Evolutionary conservation across 2,113 vertebrate genomes (phyloP), one percentile per base, ranked within the genome.

Genomic region (Cranoglanis bouderius): DNA sequence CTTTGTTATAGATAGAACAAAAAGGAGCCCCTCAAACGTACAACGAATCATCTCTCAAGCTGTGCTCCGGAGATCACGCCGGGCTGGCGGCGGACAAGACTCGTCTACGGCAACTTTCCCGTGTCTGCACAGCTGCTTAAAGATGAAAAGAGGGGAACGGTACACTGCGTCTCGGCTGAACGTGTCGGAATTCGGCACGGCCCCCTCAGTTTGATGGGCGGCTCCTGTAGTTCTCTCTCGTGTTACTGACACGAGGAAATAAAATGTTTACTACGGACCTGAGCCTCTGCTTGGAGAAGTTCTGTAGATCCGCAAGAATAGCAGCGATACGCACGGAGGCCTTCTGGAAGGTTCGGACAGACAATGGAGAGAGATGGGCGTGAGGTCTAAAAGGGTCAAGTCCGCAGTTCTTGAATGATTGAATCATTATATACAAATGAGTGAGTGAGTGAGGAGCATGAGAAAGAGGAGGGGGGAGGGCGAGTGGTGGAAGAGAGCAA

Each of bases 341-440:
- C 4, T 38, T n/a, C n/a, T n/a, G n/a, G n/a, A n/a, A 38, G 29
- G 24, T 83, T 83, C 29, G 35, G 35, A 29, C 24, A 3, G 55
- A 83, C 81, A 83, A 82, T 82, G 80, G 38, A 90, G 88, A 19
- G 89, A 87, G 89, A 88, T 77, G 91, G 93, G 93, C 89, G 92
- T 91, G 93, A 90, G 91, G 90, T 88, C 91, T 91, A 91, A 89
- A 87, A 90, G 94, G 92, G 91, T 78, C 86, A 92, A 94, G 92
- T 84, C 91, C 90, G 93, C 19, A 26, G 19, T 13, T 10, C 90
- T 88, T 38, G 92, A 94, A 92, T 92, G 91, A 92, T 93, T 93
- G 93, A 94, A 92, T 93, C 93, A 93, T 95, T 93, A 94, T 91
- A 94, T 93, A 93, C 92, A 94, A 89, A 90, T 72, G 74, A n/a